Evolutionary conservation across 2,797 vertebrate species (phyloP), one percentile per base, ranked within the genome.

Genomic region (Atherinosoma microstoma): DNA sequence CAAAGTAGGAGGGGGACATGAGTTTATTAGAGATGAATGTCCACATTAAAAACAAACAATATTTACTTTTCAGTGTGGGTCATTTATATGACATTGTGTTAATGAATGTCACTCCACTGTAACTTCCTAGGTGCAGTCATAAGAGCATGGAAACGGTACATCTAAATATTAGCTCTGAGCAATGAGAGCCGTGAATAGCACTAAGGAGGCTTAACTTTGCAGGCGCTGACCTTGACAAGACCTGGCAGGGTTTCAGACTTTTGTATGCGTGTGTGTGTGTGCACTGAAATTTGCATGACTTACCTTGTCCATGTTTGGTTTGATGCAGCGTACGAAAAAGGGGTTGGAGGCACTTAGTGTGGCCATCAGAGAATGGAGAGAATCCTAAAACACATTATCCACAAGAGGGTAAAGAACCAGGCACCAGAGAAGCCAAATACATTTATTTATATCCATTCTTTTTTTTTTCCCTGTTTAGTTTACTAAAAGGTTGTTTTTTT

Each of bases 241-340:
- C 67, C 80, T 91, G 87, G 73, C 74, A 83, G 61, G 58, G 73
- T 59, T 84, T 87, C 70, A 76, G 67, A 59, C 56, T 36, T 58
- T 75, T 73, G 30, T 32, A 32, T 32, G 30, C 30, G 6, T 32
- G 30, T 6, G 6, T 32, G 66, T 79, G 35, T 49, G 18, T 80
- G 64, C 68, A 70, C 40, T 80, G 30, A 76, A 86, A 83, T 86
- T 80, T 76, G 67, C 56, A 75, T 81, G 76, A 83, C 87, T 90
- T 92, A 96, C 97, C 96, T 98, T 98, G 75, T 96, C 93, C 88
- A 96, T 96, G 87, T 98, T 98, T 84, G 97, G 96, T 91, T 98
- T 98, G 90, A 98, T 97, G 93, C 97, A 98, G 85, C 97, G 97
- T 47, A 98, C 95, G 88, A 97, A 98, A 86, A 98, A 97, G 0